A percentile compares a stretch with the other conserved stretches of the same genome.
These are phyloP conservation scores for Bubo scandiacus DNA, from an alignment of 2,113 vertebrate species.

Conservation along the genomic window DNA sequence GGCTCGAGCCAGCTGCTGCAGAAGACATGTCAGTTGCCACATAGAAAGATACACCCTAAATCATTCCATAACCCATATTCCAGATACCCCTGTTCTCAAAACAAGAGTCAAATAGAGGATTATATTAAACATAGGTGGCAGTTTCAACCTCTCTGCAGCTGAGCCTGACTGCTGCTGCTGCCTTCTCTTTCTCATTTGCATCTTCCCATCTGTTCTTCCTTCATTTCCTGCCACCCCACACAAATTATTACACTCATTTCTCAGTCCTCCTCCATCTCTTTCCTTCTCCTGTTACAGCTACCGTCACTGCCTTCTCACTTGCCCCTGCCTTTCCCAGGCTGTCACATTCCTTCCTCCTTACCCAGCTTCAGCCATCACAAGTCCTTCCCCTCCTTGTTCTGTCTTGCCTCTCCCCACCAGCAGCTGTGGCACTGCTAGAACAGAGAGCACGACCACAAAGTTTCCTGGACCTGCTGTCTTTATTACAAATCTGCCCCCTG, in stretches of 20 bases:
- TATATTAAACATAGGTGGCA: background rate
- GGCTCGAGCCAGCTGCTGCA: slow-evolving; percentile 1
- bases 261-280: slow-evolving; percentile 22
- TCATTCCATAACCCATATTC: background rate
- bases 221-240: slow-evolving; percentile 40
- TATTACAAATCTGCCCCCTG: background rate
- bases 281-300: background rate
- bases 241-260: slow-evolving; percentile 26
- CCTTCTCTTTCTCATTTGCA: slow-evolving; percentile 42
- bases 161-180: slow-evolving; percentile 3
- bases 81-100: background rate
- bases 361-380: background rate
- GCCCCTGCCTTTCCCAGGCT: slow-evolving; percentile 5
- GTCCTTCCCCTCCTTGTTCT: background rate
- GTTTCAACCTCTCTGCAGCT: slow-evolving; percentile 30
- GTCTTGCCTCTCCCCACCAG: background rate
- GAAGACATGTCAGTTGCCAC: background rate
- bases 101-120: background rate
- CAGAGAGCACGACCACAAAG: background rate
- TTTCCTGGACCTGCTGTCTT: background rate
- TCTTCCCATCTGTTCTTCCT: slow-evolving; percentile 51
- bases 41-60: background rate
- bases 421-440: background rate
- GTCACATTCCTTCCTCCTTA: background rate
- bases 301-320: background rate